Percentiles rank a stretch among this genome's conserved stretches.
Conservation (phyloP, 1,140 invertebrate genomes). For the Drosophila saltans region DNA sequence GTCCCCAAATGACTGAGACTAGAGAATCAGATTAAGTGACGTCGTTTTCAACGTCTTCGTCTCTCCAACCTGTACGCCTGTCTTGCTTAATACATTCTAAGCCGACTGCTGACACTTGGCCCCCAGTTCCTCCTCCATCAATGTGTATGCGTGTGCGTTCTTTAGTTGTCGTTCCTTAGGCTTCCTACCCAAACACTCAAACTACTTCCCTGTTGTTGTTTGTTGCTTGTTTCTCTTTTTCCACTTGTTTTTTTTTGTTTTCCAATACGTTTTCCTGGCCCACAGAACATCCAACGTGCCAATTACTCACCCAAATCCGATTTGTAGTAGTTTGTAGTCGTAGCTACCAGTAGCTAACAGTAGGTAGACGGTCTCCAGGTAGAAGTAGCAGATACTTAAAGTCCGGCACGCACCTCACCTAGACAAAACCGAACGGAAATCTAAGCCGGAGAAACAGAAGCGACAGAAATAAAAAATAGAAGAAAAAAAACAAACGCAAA, state of each 20-base stretch:
- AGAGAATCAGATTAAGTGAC: constrained; percentile 36
- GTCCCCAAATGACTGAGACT: constrained; percentile 66
- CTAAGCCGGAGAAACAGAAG: constrained; percentile 26
- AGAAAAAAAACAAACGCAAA: constrained; percentile 13
- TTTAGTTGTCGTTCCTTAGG: constrained; percentile 62
- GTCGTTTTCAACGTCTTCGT: constrained; percentile 35
- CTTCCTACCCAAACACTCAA: constrained; percentile 55
- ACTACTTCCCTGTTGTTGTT: constrained; percentile 30
- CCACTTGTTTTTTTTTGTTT: constrained; percentile 38
- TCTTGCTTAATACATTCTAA: constrained; percentile 68
- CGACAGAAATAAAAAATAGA: background rate
- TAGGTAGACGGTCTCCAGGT: constrained; percentile 35
- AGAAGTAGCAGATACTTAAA: constrained; percentile 25
- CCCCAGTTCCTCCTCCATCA: constrained; percentile 18
- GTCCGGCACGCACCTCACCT: constrained; percentile 44
- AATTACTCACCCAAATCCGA: constrained; percentile 82
- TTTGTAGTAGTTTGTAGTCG: constrained; percentile 61
- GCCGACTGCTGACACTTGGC: constrained; percentile 57
- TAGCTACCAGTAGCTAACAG: constrained; percentile 26
- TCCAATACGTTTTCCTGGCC: constrained; percentile 45
- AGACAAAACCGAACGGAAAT: constrained; percentile 32
- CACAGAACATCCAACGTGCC: constrained; percentile 66
- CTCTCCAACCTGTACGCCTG: background rate
- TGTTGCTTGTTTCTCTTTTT: constrained; percentile 26
- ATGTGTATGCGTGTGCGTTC: constrained; percentile 24